phyloP scores from a whole-genome alignment of 2,888 invertebrate genomes.

The Heliconius erato region DNA sequence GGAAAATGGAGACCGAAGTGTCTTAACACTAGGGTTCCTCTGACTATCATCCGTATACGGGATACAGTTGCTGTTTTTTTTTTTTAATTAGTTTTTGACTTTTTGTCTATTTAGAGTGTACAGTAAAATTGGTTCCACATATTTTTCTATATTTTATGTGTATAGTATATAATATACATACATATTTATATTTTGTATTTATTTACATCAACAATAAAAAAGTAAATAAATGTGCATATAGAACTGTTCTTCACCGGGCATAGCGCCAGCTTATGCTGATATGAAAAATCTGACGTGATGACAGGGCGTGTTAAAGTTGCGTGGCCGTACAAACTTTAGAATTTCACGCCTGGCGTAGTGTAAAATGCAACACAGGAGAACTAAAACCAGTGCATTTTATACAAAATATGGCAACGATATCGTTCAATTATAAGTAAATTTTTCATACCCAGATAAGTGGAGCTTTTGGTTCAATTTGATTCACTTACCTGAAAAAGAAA shows the following conservation, averaged over 20 bases:
- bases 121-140: no score
- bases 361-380: neutral
- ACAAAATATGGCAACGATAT: no score
- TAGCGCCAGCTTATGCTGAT: constrained; percentile 25
- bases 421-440: neutral
- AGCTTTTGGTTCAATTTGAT: neutral
- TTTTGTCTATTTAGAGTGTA: no score
- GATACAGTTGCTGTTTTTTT: no score
- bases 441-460: neutral
- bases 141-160: no score
- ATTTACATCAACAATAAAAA: neutral
- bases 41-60: no score
- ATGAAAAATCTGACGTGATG: constrained; percentile 23
- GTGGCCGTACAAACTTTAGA: neutral
- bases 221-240: neutral
- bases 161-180: no score
- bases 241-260: neutral
- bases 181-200: neutral
- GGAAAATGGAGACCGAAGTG: neutral
- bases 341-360: constrained; percentile 1
- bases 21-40: no score
- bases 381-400: neutral
- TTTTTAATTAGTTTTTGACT: no score
- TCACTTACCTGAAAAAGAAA: constrained; percentile 37
- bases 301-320: constrained; percentile 15